A percentile compares a stretch with the other conserved stretches of the same genome.
phyloP scores from a whole-genome alignment of 2,113 vertebrate genomes.

The Dromiciops gliroides region DNA sequence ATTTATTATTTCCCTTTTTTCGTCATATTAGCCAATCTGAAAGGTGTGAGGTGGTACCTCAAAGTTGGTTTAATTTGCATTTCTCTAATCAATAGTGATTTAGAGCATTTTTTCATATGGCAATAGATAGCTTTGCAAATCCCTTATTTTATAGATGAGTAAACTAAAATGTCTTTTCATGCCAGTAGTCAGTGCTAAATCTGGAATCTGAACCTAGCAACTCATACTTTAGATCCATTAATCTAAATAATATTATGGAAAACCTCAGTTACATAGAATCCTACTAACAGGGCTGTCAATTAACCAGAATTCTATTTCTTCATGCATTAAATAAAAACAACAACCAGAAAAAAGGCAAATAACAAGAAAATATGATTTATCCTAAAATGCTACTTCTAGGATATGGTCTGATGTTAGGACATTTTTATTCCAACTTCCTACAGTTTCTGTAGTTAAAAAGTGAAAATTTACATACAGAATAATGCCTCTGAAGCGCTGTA shows the following conservation, averaged over 20 bases:
- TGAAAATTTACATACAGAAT: background rate
- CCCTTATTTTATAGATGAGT: background rate
- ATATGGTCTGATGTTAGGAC: background rate
- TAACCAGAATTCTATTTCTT: background rate
- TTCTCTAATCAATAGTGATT: too few relatives aligned
- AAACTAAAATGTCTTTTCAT: background rate
- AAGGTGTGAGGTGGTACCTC: too few relatives aligned
- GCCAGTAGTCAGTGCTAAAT: background rate
- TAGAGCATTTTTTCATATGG: too few relatives aligned
- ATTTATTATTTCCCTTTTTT: too few relatives aligned
- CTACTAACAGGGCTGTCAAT: background rate
- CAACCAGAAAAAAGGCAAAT: background rate
- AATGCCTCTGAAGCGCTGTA: background rate
- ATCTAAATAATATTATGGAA: background rate
- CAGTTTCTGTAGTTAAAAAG: background rate
- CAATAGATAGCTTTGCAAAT: too few relatives aligned
- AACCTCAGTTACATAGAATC: background rate
- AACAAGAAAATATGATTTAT: background rate
- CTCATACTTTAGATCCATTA: background rate
- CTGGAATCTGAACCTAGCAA: background rate
- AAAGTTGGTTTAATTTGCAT: too few relatives aligned
- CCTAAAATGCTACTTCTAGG: background rate
- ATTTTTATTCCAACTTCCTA: background rate
- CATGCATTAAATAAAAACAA: background rate
- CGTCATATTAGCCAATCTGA: too few relatives aligned